These are phyloP conservation scores for Sciaenops ocellatus DNA, from an alignment of 2,797 vertebrate genomes.

Conservation along the genomic window DNA sequence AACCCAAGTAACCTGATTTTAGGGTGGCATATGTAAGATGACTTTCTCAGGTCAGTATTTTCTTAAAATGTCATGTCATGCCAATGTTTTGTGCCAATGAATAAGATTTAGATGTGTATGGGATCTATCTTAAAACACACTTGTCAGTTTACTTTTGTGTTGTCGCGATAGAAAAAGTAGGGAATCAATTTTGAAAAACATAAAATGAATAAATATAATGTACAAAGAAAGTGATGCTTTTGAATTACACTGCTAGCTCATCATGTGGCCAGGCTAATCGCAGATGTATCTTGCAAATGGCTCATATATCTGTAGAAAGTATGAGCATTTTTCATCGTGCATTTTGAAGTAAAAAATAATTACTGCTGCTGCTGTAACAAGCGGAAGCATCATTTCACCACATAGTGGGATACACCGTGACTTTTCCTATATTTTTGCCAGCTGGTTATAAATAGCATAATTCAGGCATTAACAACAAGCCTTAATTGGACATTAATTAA, in stretches of 20 bases:
- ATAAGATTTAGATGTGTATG: no score
- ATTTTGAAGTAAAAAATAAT: not conserved
- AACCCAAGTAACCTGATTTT: slow-evolving; percentile 1
- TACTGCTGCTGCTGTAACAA: not conserved
- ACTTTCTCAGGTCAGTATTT: not conserved
- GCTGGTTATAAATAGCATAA: slow-evolving; percentile 44
- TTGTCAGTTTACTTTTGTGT: not conserved
- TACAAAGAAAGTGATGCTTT: not conserved
- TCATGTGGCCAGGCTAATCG: not conserved
- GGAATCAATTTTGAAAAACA: not conserved
- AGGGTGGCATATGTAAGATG: not conserved
- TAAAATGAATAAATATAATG: not conserved
- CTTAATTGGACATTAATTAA: slow-evolving; percentile 58
- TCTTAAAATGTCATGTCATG: no score
- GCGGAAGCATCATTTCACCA: not conserved
- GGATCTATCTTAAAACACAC: not conserved
- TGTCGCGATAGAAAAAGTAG: not conserved
- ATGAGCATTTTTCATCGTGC: not conserved
- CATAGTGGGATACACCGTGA: slow-evolving; percentile 2
- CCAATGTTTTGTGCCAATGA: not conserved
- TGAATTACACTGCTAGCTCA: not conserved
- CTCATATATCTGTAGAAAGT: not conserved
- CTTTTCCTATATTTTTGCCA: slow-evolving; percentile 42
- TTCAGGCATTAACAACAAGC: slow-evolving; percentile 30
- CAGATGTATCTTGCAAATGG: not conserved